These are phyloP conservation scores for Trachymyrmex cornetzi DNA, from an alignment of 1,140 invertebrate species.

Conservation along the genomic window DNA sequence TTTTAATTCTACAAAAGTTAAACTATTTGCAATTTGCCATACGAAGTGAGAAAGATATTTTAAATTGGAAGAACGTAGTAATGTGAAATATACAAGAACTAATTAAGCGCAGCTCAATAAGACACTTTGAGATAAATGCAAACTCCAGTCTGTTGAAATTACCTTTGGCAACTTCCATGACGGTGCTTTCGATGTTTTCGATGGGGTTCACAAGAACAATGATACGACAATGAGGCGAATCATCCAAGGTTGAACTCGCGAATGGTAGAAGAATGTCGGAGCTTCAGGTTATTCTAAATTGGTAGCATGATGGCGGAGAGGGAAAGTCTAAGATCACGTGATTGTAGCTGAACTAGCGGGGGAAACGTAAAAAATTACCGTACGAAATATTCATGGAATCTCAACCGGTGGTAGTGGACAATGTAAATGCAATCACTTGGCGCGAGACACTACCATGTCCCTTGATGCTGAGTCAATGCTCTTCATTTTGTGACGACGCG, in stretches of 20 bases:
- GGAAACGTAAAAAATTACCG: conserved; percentile 60
- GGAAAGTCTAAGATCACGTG: conserved; percentile 71
- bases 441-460: too few species aligned
- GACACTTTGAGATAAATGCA: neutral
- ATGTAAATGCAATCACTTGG: conserved; percentile 19
- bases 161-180: conserved; percentile 83
- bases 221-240: conserved; percentile 26
- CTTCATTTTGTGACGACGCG: conserved; percentile 36
- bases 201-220: neutral
- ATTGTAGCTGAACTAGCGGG: conserved; percentile 6
- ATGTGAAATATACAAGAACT: neutral
- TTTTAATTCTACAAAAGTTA: neutral
- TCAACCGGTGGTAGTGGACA: conserved; percentile 41
- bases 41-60: neutral
- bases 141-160: conserved; percentile 42
- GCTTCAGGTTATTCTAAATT: conserved; percentile 81
- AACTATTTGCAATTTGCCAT: neutral
- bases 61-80: neutral
- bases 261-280: conserved; percentile 73
- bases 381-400: conserved; percentile 77
- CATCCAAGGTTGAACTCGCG: conserved; percentile 73
- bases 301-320: conserved; percentile 52
- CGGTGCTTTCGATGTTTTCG: neutral
- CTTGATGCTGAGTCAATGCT: conserved; percentile 69
- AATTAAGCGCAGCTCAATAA: neutral